These are phyloP conservation scores for Coecobrya sp. DNA, from an alignment of 2,888 invertebrate species.

Conservation along the genomic window DNA sequence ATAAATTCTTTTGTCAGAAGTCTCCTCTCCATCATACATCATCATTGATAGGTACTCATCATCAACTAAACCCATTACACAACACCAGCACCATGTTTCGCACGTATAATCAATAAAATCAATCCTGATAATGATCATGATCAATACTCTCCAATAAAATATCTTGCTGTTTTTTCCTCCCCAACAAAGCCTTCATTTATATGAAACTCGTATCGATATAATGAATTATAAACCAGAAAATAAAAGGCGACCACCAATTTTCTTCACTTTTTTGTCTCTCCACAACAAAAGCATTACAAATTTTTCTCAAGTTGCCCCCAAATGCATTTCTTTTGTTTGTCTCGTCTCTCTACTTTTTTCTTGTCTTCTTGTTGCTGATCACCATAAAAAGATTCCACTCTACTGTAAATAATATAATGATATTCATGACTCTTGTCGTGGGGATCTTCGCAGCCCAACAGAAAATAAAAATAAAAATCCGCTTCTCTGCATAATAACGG, in stretches of 20 bases:
- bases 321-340: neutral
- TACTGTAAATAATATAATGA: slow-evolving; percentile 51
- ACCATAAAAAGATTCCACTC: neutral
- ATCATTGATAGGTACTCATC: neutral
- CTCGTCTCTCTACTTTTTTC: neutral
- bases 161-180: neutral
- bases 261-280: neutral
- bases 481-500: neutral
- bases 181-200: neutral
- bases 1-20: neutral
- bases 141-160: too few species aligned
- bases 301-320: neutral
- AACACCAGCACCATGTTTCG: neutral
- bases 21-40: neutral
- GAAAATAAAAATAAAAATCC: neutral
- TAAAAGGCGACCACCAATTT: neutral
- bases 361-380: neutral
- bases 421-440: slow-evolving; percentile 42
- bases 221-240: neutral
- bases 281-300: neutral
- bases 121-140: slow-evolving; percentile 68
- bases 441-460: neutral
- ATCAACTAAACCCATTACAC: neutral
- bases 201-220: neutral
- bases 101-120: slow-evolving; percentile 78